Conservation (phyloP, 2,797 vertebrate species). For the Cyprinella venusta region DNA sequence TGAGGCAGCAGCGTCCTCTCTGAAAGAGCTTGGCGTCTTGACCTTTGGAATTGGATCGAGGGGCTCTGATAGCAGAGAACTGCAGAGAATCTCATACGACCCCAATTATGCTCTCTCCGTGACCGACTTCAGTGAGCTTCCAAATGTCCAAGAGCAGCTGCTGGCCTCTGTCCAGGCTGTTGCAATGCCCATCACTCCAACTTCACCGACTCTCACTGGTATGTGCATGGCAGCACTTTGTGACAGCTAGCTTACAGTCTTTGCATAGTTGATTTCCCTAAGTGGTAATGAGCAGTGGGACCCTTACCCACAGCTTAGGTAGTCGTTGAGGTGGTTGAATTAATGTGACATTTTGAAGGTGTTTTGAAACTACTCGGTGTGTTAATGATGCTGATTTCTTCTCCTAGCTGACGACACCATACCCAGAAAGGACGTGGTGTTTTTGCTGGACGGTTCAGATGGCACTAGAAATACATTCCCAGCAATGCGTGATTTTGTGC, state of each 20-base stretch:
- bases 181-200: constrained; percentile 38
- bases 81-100: constrained; percentile 62
- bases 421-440: constrained; percentile 20
- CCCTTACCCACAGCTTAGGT: not conserved
- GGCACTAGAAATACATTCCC: constrained; percentile 79
- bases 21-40: constrained; percentile 54
- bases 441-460: constrained; percentile 81
- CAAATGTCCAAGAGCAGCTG: constrained; percentile 74
- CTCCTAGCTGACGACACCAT: constrained; percentile 41
- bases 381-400: constrained; percentile 6
- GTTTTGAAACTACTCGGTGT: not conserved
- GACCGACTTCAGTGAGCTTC: constrained; percentile 76
- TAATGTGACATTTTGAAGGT: constrained; percentile 9
- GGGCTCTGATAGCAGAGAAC: constrained; percentile 68
- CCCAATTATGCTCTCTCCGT: constrained; percentile 48
- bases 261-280: constrained; percentile 15
- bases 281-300: constrained; percentile 24
- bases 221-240: constrained; percentile 33
- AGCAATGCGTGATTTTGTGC: constrained; percentile 76
- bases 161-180: constrained; percentile 50
- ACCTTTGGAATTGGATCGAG: constrained; percentile 64
- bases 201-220: constrained; percentile 49
- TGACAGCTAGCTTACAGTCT: constrained; percentile 16
- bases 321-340: not conserved
- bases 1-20: constrained; percentile 38